These are phyloP conservation scores for Sporophila hypoxantha DNA, from an alignment of 2,113 vertebrate species.

Conservation along the genomic window DNA sequence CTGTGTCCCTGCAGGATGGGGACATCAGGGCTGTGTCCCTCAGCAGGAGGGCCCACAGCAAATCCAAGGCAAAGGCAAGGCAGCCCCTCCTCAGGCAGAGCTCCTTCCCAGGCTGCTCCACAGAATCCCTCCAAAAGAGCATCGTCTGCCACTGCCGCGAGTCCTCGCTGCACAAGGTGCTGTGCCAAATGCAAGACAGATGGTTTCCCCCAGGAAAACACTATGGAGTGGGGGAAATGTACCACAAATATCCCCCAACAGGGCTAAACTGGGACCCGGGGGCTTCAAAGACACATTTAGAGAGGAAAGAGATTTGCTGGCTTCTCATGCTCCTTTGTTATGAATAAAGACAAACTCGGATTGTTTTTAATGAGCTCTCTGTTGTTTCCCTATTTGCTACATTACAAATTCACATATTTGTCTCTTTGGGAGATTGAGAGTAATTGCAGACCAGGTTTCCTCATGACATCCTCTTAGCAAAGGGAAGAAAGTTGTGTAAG, in stretches of 20 bases:
- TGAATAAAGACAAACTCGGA: not conserved
- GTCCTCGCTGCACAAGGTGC: not conserved
- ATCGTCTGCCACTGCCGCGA: not conserved
- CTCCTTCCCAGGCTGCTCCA: not conserved
- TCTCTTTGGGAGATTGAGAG: not conserved
- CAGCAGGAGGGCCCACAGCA: rapidly evolving
- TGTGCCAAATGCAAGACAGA: not conserved
- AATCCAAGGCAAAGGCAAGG: not conserved
- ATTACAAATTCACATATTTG: not conserved
- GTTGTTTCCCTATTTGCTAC: not conserved
- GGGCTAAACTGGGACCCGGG: not conserved
- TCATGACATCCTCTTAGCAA: not conserved
- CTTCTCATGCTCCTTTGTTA: not conserved
- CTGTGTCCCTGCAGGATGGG: not conserved
- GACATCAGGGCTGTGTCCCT: not conserved
- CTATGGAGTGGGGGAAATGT: not conserved
- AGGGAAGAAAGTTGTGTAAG: not conserved
- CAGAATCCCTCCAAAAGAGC: not conserved
- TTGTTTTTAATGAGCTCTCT: not conserved
- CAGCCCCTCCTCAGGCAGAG: not conserved
- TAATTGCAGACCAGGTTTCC: not conserved
- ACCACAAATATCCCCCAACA: not conserved
- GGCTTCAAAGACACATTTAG: not conserved
- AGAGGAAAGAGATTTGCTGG: not conserved
- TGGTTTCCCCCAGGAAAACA: not conserved